A percentile compares a stretch with the other conserved stretches of the same genome.
These are phyloP conservation scores for Trachurus trachurus DNA, from an alignment of 2,797 vertebrate species.

Conservation along the genomic window DNA sequence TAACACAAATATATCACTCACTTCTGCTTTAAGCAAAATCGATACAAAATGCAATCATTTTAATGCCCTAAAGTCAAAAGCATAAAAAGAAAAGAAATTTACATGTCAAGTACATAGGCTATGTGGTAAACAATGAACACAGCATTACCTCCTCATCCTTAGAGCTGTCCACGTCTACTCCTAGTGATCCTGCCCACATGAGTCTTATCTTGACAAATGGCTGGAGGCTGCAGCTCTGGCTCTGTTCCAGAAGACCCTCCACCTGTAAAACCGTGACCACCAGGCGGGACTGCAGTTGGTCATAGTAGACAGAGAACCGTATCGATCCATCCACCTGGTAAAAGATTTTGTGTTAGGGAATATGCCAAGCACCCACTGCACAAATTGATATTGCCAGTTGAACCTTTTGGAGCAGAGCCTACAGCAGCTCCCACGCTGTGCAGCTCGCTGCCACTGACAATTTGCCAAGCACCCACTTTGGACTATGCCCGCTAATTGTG, in stretches of 20 bases:
- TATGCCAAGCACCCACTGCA: not conserved
- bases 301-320: slow-evolving; percentile 81
- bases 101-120: not conserved
- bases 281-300: slow-evolving; percentile 74
- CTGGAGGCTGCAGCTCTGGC: slow-evolving; percentile 54
- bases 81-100: not conserved
- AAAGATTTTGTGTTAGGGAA: not conserved
- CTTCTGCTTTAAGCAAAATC: not conserved
- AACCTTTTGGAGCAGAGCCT: no score
- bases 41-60: not conserved
- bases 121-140: not conserved
- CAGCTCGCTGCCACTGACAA: no score
- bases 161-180: slow-evolving; percentile 22
- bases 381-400: not conserved
- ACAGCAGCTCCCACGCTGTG: no score
- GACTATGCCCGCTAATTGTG: no score
- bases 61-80: not conserved
- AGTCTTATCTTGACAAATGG: slow-evolving; percentile 76
- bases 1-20: no score
- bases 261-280: slow-evolving; percentile 82
- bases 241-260: slow-evolving; percentile 63
- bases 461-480: no score
- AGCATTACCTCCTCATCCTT: slow-evolving; percentile 56
- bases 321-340: slow-evolving; percentile 70
- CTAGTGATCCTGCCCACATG: slow-evolving; percentile 67